Percentiles rank a stretch among this genome's conserved stretches.
phyloP scores from a whole-genome alignment of 2,888 invertebrate species.

The Pogonocherus hispidulus region DNA sequence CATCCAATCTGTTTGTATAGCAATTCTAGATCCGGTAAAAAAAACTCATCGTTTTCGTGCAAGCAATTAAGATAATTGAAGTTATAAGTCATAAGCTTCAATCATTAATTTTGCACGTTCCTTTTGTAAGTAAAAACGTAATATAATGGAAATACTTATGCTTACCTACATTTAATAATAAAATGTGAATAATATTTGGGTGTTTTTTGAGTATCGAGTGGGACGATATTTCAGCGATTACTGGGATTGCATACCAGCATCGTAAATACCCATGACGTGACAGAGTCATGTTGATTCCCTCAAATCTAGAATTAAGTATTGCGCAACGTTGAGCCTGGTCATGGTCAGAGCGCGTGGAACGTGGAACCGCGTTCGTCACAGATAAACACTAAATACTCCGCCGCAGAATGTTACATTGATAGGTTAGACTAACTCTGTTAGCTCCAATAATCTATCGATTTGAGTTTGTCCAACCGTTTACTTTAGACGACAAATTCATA shows the following conservation, averaged over 20 bases:
- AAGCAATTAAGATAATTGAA: no score
- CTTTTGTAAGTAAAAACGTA: no score
- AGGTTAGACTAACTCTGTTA: conserved; percentile 17
- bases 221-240: conserved; percentile 28
- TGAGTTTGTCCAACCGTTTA: neutral
- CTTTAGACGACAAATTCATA: neutral
- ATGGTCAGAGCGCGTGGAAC: conserved; percentile 60
- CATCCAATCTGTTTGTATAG: no score
- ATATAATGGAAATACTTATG: no score
- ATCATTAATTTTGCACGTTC: no score
- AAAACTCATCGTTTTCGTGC: no score
- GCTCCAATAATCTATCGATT: neutral
- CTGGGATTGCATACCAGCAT: conserved; percentile 50
- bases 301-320: conserved; percentile 61
- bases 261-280: conserved; percentile 61
- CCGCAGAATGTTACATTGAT: conserved; percentile 27
- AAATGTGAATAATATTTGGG: conserved; percentile 28
- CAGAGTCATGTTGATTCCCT: conserved; percentile 57
- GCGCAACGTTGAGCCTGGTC: conserved; percentile 64
- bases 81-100: no score
- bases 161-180: conserved; percentile 5
- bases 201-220: conserved; percentile 24
- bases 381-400: conserved; percentile 53
- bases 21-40: no score
- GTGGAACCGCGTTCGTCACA: conserved; percentile 50